Evolutionary conservation across 2,113 vertebrate genomes (phyloP), one percentile per base, ranked within the genome.

Genomic region (Carassius gibelio): DNA sequence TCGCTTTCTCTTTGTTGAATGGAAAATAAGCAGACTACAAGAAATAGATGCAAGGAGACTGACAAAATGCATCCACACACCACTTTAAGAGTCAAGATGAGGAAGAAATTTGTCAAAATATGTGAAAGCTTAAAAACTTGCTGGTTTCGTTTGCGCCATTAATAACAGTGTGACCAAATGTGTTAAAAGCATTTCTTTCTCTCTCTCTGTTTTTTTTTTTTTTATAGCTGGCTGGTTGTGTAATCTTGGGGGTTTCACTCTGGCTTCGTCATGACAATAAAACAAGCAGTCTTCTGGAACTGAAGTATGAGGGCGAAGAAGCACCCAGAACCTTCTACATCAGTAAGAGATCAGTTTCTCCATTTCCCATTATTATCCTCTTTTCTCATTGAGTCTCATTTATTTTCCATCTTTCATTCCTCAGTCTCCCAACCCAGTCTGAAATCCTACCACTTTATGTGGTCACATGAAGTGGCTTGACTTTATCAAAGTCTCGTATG

Each of bases 241-340:
- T 98, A 23, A 97, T 99, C 91, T 94, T 99, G 88, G 98, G 98
- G 0, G 96, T 99, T 91, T 97, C 97, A 52, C 94, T 99, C 5
- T 99, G 97, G 97, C 94, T 99, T 14, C 95, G 97, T 86, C 97
- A 99, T 88, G 98, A 99, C 77, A 91, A 94, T 0, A 92, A 96
- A 93, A 99, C 97, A 3, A 96, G 96, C 5, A 96, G 68, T 88
- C 94, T 99, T 75, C 94, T 99, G 80, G 94, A 92, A 11, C 90
- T 96, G 36, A 90, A 97, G 75, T 92, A 96, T 21, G 93, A 94
- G 0, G 96, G 93, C 30, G 78, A 89, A 72, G 93, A 91, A 0
- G 94, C 97, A 14, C 98, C 98, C 80, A 97, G 84, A 89, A 98
- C 97, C 81, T 99, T 99, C 94, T 99, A 97, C 0, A 95, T 97